Evolutionary conservation across 2,797 vertebrate genomes (phyloP).

Genomic region (Pipistrellus kuhlii): DNA sequence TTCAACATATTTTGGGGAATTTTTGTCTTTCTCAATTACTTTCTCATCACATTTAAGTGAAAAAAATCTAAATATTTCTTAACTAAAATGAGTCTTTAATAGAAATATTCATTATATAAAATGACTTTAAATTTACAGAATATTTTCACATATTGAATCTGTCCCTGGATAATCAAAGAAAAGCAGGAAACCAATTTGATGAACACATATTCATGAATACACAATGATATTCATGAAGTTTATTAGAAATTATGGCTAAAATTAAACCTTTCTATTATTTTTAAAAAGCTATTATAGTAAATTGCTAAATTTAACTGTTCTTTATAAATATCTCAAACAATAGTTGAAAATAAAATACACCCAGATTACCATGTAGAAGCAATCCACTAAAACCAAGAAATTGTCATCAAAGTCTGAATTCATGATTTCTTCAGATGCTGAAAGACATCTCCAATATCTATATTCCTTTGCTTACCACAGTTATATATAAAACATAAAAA

Average conservation of each 20-base stretch:
- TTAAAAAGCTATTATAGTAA: neutral
- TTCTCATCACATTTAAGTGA: neutral
- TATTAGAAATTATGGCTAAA: conserved; percentile 4
- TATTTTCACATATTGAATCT: neutral
- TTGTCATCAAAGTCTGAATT: conserved; percentile 23
- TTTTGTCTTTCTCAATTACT: neutral
- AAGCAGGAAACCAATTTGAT: neutral
- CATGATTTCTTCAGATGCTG: neutral
- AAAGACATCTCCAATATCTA: neutral
- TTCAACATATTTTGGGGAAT: neutral
- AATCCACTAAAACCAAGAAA: conserved; percentile 29
- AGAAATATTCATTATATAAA: neutral
- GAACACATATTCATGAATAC: neutral
- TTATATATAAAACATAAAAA: neutral
- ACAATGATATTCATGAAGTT: neutral
- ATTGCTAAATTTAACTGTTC: conserved; percentile 1
- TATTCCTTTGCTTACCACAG: neutral
- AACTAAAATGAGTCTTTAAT: neutral
- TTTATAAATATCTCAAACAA: neutral
- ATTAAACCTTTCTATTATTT: neutral
- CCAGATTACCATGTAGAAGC: neutral
- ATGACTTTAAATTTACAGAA: neutral
- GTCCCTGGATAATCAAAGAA: conserved; percentile 28
- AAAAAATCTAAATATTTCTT: neutral
- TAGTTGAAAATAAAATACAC: conserved; percentile 39